phyloP scores from a whole-genome alignment of 2,888 invertebrate species.

The Synanthedon tipuliformis region DNA sequence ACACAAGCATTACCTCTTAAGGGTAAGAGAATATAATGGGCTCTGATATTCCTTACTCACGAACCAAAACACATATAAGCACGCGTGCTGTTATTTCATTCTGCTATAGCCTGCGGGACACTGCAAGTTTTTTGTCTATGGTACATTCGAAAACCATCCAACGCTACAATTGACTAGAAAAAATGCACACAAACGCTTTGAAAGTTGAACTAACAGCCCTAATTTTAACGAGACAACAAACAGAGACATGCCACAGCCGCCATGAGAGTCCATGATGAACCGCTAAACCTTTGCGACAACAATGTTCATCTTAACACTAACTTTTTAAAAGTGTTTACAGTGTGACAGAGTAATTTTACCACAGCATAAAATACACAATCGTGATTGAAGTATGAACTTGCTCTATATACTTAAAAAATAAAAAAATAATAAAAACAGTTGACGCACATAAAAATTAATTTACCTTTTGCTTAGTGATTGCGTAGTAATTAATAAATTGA shows the following conservation, averaged over 20 bases:
- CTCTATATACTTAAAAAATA: not conserved
- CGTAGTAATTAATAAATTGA: too few species aligned
- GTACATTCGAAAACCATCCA: not conserved
- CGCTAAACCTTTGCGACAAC: slow-evolving; percentile 62
- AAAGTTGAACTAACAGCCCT: slow-evolving; percentile 42
- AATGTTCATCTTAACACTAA: slow-evolving; percentile 59
- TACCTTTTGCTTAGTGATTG: too few species aligned
- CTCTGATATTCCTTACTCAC: too few species aligned
- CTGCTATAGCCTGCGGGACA: too few species aligned
- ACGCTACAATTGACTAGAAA: not conserved
- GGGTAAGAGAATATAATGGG: too few species aligned
- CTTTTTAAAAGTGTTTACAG: slow-evolving; percentile 66
- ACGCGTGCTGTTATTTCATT: too few species aligned
- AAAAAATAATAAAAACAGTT: not conserved
- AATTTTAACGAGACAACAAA: slow-evolving; percentile 51
- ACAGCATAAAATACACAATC: slow-evolving; percentile 10
- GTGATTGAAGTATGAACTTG: not conserved
- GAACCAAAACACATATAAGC: too few species aligned
- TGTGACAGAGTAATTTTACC: slow-evolving; percentile 55
- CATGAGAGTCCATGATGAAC: slow-evolving; percentile 55
- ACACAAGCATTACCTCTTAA: too few species aligned
- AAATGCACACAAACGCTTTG: slow-evolving; percentile 24
- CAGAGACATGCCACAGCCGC: slow-evolving; percentile 25
- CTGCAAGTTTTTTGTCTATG: too few species aligned
- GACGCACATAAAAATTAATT: not conserved